Base-by-base conservation (phyloP, 2,797 vertebrate species). In the Propithecus perrieri region DNA sequence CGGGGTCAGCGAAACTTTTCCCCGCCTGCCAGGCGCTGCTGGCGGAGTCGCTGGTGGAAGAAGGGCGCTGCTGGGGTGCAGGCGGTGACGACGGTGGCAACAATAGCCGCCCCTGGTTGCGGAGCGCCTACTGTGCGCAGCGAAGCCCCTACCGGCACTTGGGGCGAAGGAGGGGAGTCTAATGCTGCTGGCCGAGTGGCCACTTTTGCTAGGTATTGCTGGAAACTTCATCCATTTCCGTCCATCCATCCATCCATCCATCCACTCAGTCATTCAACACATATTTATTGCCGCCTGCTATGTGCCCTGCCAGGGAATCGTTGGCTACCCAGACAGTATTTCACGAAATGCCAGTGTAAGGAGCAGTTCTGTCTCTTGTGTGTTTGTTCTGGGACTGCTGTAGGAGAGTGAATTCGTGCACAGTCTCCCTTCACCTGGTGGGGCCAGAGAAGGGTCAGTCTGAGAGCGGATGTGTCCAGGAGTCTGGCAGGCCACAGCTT, bases 1-100 rank as follows among this genome's bases (percentile, higher is more conserved):
- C 53, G 88, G 85, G 97, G 97, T 95, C 97, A 92, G 96, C 88
- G 86, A 97, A 98, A 98, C 97, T 98, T 98, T 98, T 97, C 95
- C 72, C 95, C 1, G 94, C 91, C 84, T 74, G 35, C 71, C 24
- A 10, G 87, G 61, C 59, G 53, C 63, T 2, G 93, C 89, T 1
- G 81, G 79, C 80, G 10, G 91, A 96, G 96, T 38, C 26, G 92
- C 79, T 0, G 89, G 48, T 9, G 89, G 63, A 8, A 7, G 76
- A 6, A 41, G 96, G 61, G 89, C 71, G 28, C 85, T 22, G 90
- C n/a, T 41, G 87, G 71, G 85, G 80, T n/a, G 53, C 85, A 48
- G 38, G 87, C 0, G 89, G 1, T 0, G 71, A 5, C 0, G 26
- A 18, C 2, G 26, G 69, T 9, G 43, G 0, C 35, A 85, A 97